Evolutionary conservation across 2,113 vertebrate genomes (phyloP).

Genomic region (Egretta garzetta): DNA sequence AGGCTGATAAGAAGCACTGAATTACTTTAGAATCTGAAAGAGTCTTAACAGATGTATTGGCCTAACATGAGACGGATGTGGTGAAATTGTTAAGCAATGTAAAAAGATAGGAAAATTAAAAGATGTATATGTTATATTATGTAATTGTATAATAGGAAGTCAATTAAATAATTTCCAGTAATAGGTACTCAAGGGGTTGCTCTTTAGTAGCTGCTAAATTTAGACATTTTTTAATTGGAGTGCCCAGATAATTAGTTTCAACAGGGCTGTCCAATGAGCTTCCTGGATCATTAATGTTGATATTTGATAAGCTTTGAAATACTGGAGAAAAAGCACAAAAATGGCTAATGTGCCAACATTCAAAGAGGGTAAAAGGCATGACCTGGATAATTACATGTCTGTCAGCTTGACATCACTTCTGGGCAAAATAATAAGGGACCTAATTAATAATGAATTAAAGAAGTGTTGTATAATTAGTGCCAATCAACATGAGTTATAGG

Average conservation of each 20-base stretch:
- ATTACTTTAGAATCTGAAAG: not conserved
- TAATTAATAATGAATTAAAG: conserved; percentile 69
- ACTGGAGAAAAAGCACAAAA: conserved; percentile 6
- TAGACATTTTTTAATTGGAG: conserved; percentile 2
- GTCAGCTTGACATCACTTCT: conserved; percentile 55
- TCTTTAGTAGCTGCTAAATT: conserved; percentile 27
- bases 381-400: conserved; percentile 63
- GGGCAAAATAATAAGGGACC: conserved; percentile 56
- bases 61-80: not conserved
- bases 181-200: not conserved
- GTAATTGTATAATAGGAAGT: not conserved
- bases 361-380: conserved; percentile 59
- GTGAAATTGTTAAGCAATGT: not conserved
- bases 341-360: conserved; percentile 28
- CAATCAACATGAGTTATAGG: conserved; percentile 58
- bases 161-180: not conserved
- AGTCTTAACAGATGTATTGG: not conserved
- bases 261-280: conserved; percentile 22
- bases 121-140: not conserved
- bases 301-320: conserved; percentile 41
- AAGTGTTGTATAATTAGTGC: conserved; percentile 61
- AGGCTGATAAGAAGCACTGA: not conserved
- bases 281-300: conserved; percentile 5
- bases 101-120: not conserved
- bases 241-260: conserved; percentile 29